A percentile compares a stretch with the other conserved stretches of the same genome.
phyloP scores from a whole-genome alignment of 37 sponge, comb jelly and placozoan species.

The Halisarca cf. caerulea region DNA sequence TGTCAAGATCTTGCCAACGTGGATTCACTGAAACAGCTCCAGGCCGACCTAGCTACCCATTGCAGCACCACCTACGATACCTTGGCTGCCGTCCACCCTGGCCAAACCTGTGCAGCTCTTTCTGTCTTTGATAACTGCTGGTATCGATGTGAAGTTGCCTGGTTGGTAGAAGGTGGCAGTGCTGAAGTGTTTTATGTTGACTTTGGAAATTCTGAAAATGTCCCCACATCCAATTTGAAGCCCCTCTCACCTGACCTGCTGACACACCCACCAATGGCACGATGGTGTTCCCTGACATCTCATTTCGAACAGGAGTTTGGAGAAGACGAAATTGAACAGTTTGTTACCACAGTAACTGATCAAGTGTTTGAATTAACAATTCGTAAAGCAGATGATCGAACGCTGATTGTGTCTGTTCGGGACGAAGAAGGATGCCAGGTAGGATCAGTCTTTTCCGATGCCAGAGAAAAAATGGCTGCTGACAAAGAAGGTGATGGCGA shows the following conservation, averaged over 20 bases:
- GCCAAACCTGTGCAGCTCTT: constrained; percentile 11
- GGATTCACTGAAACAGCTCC: background rate
- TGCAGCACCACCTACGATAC: too few relatives aligned
- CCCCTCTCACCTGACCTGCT: constrained; percentile 21
- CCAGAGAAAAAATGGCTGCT: background rate
- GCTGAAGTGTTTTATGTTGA: constrained; percentile 63
- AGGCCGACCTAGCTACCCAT: background rate
- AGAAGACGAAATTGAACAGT: background rate
- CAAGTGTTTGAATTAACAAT: constrained; percentile 34
- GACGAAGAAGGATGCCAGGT: constrained; percentile 6
- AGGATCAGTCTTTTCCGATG: background rate
- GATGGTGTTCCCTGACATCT: constrained; percentile 42
- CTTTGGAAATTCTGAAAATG: constrained; percentile 68
- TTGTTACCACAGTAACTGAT: background rate
- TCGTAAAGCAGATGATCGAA: background rate
- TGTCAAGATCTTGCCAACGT: constrained; percentile 1
- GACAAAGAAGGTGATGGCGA: background rate
- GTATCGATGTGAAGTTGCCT: constrained; percentile 9
- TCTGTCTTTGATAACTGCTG: background rate
- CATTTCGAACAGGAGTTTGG: constrained; percentile 53
- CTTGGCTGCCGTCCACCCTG: background rate
- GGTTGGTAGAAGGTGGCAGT: background rate
- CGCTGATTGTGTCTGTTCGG: background rate
- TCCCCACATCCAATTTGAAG: constrained; percentile 12
- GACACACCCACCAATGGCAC: constrained; percentile 47